These are phyloP conservation scores for Agriopis marginaria DNA, from an alignment of 2,888 invertebrate genomes.

Conservation along the genomic window DNA sequence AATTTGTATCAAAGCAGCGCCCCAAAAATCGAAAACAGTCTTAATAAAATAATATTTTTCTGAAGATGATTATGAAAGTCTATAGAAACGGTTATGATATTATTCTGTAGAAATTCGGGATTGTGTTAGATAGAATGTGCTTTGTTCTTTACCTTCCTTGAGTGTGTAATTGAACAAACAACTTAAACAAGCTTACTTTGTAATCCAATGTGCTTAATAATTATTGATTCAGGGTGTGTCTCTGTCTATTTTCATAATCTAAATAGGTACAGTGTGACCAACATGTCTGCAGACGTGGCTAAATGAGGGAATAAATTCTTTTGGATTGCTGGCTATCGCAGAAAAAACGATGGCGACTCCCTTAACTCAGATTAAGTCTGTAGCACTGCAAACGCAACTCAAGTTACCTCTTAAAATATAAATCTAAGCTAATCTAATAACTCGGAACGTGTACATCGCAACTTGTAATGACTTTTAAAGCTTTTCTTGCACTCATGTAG, in stretches of 20 bases:
- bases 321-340: neutral
- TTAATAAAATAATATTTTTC: constrained; percentile 42
- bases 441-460: constrained; percentile 7
- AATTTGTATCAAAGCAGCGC: constrained; percentile 33
- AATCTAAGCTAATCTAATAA: neutral
- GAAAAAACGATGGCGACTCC: no score
- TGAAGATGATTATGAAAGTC: constrained; percentile 42
- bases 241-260: constrained; percentile 22
- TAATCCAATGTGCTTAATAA: constrained; percentile 44
- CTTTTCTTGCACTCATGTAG: constrained; percentile 12
- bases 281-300: neutral
- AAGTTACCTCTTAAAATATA: constrained; percentile 1
- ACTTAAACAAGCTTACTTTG: constrained; percentile 37
- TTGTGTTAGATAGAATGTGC: constrained; percentile 40
- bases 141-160: constrained; percentile 35
- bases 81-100: constrained; percentile 44
- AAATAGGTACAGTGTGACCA: neutral
- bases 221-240: constrained; percentile 39
- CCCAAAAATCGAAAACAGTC: constrained; percentile 38
- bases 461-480: constrained; percentile 17
- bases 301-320: neutral
- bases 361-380: neutral
- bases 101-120: constrained; percentile 45
- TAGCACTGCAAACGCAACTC: neutral
- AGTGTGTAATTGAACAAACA: constrained; percentile 41